Base-by-base conservation (phyloP, 2,888 invertebrate genomes). In the Cephus pulcher region DNA sequence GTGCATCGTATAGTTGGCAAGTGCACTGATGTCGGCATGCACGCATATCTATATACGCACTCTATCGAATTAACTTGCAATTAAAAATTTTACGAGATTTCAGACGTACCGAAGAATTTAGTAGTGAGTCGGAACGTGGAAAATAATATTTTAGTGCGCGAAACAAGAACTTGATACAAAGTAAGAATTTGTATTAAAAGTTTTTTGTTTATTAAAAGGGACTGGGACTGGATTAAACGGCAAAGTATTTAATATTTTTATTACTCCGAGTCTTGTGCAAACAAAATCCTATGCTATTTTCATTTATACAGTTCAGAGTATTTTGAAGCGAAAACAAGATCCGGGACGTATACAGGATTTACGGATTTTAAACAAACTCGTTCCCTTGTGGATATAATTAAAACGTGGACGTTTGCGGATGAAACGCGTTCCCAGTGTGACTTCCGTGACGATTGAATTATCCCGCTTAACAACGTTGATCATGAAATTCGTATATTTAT, bases 1-100 rank as follows among this genome's bases (percentile, higher is more conserved):
- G 83, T 87, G 82, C 85, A 82, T 80, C 81, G 85, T 83, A 84
- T 83, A 81, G 77, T 73, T 75, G 76, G 78, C 80, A 56, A 56
- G 56, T 23, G 56, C 56, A 23, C 23, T 56, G 56, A 56, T 6
- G 56, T 2, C 9, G 9, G 23, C 56, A 23, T 6, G 56, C 56
- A 56, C 15, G 9, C 2, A 56, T 23, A 23, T 56, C 56, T 56
- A 56, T 9, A 56, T 23, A 35, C 35, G 56, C 23, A 56, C 23
- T 56, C 9, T 23, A 9, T 23, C 56, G 56, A 23, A 23, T 56
- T 56, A 9, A 23, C 23, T 9, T 56, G 56, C 56, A 56, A 56
- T 56, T 56, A 56, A 56, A 9, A 56, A 56, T 9, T 56, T 2
- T 23, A 56, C 2, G 2, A 23, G 23, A 56, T 23, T 56, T 15